Evolutionary conservation across 37 sponge, comb jelly and placozoan genomes (phyloP), one percentile per base, ranked within the genome.

Genomic region (Crambe crambe): DNA sequence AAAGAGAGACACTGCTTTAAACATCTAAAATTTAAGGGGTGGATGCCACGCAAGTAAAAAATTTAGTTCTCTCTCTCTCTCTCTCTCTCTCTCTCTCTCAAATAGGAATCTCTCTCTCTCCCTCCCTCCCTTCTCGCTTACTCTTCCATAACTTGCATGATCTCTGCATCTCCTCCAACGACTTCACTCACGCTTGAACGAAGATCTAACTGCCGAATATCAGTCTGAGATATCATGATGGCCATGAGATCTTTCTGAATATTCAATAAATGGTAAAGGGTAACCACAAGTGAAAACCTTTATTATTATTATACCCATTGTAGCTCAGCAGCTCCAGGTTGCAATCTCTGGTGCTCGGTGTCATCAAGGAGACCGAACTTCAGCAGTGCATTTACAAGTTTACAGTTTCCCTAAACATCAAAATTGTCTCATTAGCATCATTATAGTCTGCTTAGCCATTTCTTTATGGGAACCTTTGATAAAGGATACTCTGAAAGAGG

Each of bases 201-300:
- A 26, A 93, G 58, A 43, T 77, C n/a, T n/a, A n/a, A n/a, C n/a
- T n/a, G n/a, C n/a, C n/a, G 27, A 37, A 76, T 74, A 38, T 84
- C 85, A 37, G 85, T 36, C n/a, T 40, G 42, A 32, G 85, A 61
- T 29, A 87, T 63, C 44, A 94, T 57, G 41, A 66, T 83, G 17
- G 82, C 85, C 76, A 90, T 40, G 29, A 94, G 47, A 34, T 94
- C 82, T 41, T 54, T 80, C 95, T 94, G 76, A 0, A 34, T 17
- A 81, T 0, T 25, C n/a, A n/a, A n/a, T n/a, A n/a, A n/a, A n/a
- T 39, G 70, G 15, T 26, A 32, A 70, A 41, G 12, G 69, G 80
- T 34, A 54, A 30, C 15, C 12, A 62, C 6, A 62, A 6, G 63
- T 30, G 6, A 27, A 62, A 20, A 18, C 6, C 63, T 18, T 62